phyloP scores from a whole-genome alignment of 2,888 invertebrate genomes.

The Gibbula magus region DNA sequence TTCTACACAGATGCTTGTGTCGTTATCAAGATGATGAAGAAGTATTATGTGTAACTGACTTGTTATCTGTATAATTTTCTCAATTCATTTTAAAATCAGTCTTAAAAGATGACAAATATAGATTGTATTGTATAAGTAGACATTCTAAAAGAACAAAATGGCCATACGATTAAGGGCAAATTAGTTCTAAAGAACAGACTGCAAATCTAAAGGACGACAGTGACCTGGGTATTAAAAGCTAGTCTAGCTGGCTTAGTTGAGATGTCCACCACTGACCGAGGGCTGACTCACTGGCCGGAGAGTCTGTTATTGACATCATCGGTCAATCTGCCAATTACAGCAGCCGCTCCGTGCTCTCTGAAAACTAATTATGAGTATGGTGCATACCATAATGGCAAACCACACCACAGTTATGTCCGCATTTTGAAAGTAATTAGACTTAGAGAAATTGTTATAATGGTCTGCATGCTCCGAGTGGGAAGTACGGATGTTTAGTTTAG shows the following conservation, averaged over 20 bases:
- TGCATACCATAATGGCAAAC: conserved; percentile 1
- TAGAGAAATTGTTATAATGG: background rate
- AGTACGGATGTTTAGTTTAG: background rate
- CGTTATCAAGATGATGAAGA: too few relatives aligned
- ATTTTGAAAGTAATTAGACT: background rate
- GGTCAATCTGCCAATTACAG: conserved; percentile 5
- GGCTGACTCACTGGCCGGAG: background rate
- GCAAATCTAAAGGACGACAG: background rate
- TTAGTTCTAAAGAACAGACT: too few relatives aligned
- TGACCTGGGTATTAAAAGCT: background rate
- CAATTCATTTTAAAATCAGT: too few relatives aligned
- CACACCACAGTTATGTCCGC: background rate
- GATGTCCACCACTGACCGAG: too few relatives aligned
- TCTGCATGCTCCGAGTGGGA: background rate
- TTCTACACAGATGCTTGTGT: too few relatives aligned
- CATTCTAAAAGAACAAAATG: too few relatives aligned
- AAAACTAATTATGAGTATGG: background rate
- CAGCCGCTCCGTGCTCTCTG: background rate
- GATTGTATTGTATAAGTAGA: too few relatives aligned
- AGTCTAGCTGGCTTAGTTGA: too few relatives aligned
- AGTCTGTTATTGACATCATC: conserved; percentile 8
- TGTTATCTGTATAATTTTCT: too few relatives aligned
- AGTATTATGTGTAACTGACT: too few relatives aligned
- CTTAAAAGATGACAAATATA: too few relatives aligned
- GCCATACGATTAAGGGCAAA: too few relatives aligned